These are phyloP conservation scores for Eufriesea mexicana DNA, from an alignment of 1,140 invertebrate genomes.

Conservation along the genomic window DNA sequence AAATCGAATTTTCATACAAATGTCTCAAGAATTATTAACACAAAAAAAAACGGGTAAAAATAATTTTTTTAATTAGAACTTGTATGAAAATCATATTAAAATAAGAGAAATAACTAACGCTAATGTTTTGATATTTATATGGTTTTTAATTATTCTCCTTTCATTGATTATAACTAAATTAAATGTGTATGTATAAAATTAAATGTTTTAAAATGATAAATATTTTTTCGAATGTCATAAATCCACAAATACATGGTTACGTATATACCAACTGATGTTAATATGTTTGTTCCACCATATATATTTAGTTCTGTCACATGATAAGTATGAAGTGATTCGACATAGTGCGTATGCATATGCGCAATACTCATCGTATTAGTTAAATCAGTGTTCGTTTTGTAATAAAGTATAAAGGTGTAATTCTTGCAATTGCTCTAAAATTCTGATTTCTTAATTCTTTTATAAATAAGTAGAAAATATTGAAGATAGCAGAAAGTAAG, in stretches of 20 bases:
- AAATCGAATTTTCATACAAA: constrained; percentile 7
- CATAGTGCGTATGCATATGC: neutral
- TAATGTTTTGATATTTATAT: constrained; percentile 19
- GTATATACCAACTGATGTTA: neutral
- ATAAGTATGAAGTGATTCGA: constrained; percentile 20
- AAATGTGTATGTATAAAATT: constrained; percentile 38
- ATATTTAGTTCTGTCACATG: constrained; percentile 11
- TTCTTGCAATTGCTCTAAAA: neutral
- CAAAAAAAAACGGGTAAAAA: neutral
- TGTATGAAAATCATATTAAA: constrained; percentile 37
- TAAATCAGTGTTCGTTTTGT: neutral
- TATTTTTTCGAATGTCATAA: neutral
- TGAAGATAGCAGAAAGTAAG: neutral
- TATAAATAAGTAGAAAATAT: neutral
- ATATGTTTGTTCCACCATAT: neutral
- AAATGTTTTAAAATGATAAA: constrained; percentile 1
- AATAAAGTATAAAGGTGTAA: neutral
- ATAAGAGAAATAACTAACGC: neutral
- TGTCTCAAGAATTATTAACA: neutral
- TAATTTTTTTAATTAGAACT: constrained; percentile 36
- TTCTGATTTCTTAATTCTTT: neutral
- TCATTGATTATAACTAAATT: neutral
- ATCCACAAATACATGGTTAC: neutral
- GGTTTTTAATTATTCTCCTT: constrained; percentile 10
- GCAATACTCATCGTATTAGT: neutral